phyloP scores from a whole-genome alignment of 2,888 invertebrate genomes.

The Serrognathus titanus region DNA sequence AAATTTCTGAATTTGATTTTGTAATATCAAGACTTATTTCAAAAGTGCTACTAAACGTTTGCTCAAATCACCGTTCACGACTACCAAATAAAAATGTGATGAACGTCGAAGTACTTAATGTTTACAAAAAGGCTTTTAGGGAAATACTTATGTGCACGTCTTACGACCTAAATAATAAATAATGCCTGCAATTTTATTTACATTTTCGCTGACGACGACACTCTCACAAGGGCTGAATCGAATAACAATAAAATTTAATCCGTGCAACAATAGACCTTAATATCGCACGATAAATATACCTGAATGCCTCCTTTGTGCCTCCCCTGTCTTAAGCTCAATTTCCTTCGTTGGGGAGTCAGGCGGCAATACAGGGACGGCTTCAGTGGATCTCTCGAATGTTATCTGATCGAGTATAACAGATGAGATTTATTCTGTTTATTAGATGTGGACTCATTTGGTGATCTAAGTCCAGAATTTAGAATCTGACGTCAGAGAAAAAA shows the following conservation, averaged over 20 bases:
- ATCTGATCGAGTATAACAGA: no score
- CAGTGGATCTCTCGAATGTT: no score
- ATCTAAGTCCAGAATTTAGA: no score
- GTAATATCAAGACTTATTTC: no score
- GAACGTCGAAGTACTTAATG: no score
- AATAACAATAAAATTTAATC: slow-evolving; percentile 24
- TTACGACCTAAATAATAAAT: neutral
- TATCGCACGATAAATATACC: slow-evolving; percentile 30
- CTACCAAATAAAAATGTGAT: no score
- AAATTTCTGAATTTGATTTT: no score
- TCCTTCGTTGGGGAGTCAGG: slow-evolving; percentile 13
- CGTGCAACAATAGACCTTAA: slow-evolving; percentile 27
- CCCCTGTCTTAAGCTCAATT: slow-evolving; percentile 26
- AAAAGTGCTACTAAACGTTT: no score
- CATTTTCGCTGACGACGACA: slow-evolving; percentile 18
- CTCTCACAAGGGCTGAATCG: slow-evolving; percentile 7
- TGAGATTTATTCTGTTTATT: no score
- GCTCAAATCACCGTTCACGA: no score
- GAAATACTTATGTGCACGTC: neutral
- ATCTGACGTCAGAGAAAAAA: no score
- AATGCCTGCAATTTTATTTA: slow-evolving; percentile 17
- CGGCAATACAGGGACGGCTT: slow-evolving; percentile 6
- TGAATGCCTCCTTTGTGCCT: slow-evolving; percentile 27
- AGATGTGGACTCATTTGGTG: no score
- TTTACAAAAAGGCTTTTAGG: slow-evolving; percentile 1